Conservation (phyloP, 2,888 invertebrate species). For the Neoitamus cyanurus region DNA sequence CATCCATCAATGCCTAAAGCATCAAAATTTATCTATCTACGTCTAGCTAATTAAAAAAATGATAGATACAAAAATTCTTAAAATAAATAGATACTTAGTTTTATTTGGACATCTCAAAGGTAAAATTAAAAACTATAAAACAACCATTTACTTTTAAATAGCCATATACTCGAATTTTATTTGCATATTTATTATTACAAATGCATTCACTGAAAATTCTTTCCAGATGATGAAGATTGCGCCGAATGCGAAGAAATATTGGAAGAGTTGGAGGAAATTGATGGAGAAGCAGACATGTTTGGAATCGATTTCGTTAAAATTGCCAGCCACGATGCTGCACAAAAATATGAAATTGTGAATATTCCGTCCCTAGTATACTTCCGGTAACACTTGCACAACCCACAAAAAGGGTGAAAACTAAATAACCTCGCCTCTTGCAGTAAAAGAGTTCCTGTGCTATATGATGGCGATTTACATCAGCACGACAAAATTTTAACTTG, state of each 20-base stretch:
- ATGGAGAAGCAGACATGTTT: slow-evolving; percentile 92
- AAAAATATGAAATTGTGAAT: slow-evolving; percentile 83
- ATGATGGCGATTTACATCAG: slow-evolving; percentile 90
- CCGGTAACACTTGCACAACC: slow-evolving; percentile 66
- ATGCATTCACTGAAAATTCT: neutral
- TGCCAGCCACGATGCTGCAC: slow-evolving; percentile 82
- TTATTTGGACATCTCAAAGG: too few species aligned
- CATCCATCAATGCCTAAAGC: too few species aligned
- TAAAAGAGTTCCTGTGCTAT: slow-evolving; percentile 82
- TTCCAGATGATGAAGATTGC: slow-evolving; percentile 87
- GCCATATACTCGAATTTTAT: neutral
- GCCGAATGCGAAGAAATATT: slow-evolving; percentile 91
- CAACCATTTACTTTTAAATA: too few species aligned
- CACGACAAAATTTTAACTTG: slow-evolving; percentile 87
- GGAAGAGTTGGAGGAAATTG: slow-evolving; percentile 91
- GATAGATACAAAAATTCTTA: too few species aligned
- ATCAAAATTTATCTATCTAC: too few species aligned
- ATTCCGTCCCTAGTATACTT: slow-evolving; percentile 90
- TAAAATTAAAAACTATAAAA: too few species aligned
- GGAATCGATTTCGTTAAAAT: slow-evolving; percentile 97
- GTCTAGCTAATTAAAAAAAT: too few species aligned
- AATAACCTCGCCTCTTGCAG: too few species aligned
- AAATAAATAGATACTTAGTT: too few species aligned
- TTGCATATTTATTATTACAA: neutral
- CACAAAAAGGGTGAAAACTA: neutral